Percentiles rank a stretch among this genome's conserved stretches.
Conservation (phyloP, 2,113 vertebrate species). For the Loxodonta africana region DNA sequence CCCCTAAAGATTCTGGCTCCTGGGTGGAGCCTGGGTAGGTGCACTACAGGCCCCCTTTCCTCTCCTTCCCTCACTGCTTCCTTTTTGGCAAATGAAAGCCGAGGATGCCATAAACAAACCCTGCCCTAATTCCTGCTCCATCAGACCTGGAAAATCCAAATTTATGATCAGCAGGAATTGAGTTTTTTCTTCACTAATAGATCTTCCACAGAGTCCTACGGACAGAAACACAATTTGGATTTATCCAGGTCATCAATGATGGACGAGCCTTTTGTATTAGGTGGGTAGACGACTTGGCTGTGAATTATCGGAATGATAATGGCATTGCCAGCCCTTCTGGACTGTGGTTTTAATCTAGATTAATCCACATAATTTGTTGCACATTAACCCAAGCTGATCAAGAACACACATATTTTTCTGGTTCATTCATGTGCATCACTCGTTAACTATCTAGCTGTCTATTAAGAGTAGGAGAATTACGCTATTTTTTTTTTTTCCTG, state of each 20-base stretch:
- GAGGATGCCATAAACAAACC: neutral
- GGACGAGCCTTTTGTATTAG: neutral
- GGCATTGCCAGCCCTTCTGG: fast-evolving
- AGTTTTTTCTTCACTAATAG: neutral
- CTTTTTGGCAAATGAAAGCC: neutral
- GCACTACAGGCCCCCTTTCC: neutral
- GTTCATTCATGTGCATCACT: neutral
- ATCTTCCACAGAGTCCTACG: neutral
- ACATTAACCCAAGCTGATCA: neutral
- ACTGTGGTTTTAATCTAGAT: neutral
- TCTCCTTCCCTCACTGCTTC: neutral
- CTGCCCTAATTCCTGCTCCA: neutral
- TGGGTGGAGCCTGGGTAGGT: neutral
- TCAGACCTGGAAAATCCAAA: neutral
- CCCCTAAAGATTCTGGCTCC: neutral
- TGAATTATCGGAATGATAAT: neutral
- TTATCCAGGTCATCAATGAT: fast-evolving
- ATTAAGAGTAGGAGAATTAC: neutral
- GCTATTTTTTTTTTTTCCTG: neutral
- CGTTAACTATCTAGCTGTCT: neutral
- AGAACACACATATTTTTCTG: neutral
- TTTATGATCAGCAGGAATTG: fast-evolving
- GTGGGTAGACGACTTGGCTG: neutral
- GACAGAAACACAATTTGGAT: neutral
- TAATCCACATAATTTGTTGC: fast-evolving